Evolutionary conservation across 2,888 invertebrate species (phyloP), one percentile per base, ranked within the genome.

Genomic region (Parnassius mnemosyne): DNA sequence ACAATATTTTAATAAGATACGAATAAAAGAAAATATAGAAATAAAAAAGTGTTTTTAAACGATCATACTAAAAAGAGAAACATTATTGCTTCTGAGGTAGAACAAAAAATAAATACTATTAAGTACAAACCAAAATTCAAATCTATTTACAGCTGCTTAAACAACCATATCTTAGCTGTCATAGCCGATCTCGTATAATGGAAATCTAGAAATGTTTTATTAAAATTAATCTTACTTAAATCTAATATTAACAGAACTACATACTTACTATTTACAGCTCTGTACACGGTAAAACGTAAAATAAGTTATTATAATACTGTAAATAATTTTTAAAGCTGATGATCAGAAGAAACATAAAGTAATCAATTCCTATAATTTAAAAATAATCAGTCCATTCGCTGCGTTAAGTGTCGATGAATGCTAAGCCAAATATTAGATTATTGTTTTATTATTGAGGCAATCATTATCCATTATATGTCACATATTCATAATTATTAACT

Each of bases 281-380:
- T 89, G 71, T 89, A 88, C 88, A 89, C 66, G 71, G 72, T 81
- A 83, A 84, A 87, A 67, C 66, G 56, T 67, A 80, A 83, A 87
- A 87, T 87, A 89, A 88, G 81, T 90, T 89, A 90, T 80, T 89
- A 68, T 73, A 90, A 91, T 91, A 91, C 91, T 89, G 90, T 89
- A 87, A 89, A 89, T 82, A 86, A 83, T 76, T 81, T n/a, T 90
- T 89, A 90, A 89, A 67, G 87, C 87, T 86, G 83, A 84, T 72
- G 65, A 73, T 80, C 76, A 83, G 76, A 85, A 77, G 68, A 66
- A 66, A 68, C 60, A 64, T 66, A 69, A 63, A 69, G 63, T 52
- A 63, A 63, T 62, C 56, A 55, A 65, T 66, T 71, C 57, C 63
- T 66, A 64, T 60, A 58, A 63, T 66, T 76, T 80, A 70, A 68